These are phyloP conservation scores for Fissipunctia ypsillon DNA, from an alignment of 2,888 invertebrate genomes.

Conservation along the genomic window DNA sequence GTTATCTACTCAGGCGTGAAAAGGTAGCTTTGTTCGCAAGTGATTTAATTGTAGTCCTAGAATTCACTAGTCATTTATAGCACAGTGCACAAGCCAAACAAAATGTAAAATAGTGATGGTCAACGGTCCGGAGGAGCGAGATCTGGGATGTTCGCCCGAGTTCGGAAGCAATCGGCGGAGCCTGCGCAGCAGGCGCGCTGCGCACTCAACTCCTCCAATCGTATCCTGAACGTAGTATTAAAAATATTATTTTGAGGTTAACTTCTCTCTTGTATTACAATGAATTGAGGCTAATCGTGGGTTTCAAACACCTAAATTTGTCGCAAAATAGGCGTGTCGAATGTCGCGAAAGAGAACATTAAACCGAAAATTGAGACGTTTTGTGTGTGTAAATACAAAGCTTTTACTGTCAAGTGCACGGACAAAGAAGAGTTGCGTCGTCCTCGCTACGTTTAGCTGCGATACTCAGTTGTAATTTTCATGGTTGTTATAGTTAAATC, in stretches of 20 bases:
- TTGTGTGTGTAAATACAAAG: conserved; percentile 90
- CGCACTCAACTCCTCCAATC: conserved; percentile 84
- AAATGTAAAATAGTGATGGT: conserved; percentile 67
- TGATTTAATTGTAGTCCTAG: conserved; percentile 45
- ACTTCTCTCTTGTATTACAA: conserved; percentile 80
- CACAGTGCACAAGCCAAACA: conserved; percentile 58
- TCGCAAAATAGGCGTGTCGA: conserved; percentile 81
- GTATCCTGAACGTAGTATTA: conserved; percentile 87
- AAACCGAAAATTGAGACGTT: conserved; percentile 87
- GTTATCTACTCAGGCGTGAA: background rate
- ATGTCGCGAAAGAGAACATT: conserved; percentile 89
- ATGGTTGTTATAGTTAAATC: conserved; percentile 79
- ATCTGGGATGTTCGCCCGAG: conserved; percentile 70
- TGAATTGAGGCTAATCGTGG: conserved; percentile 77
- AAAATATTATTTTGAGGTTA: conserved; percentile 90
- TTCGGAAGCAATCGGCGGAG: conserved; percentile 80
- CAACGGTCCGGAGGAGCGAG: conserved; percentile 60
- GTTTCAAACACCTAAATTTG: conserved; percentile 73
- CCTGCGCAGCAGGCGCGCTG: conserved; percentile 76
- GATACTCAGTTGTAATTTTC: conserved; percentile 76
- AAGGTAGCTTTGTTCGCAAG: conserved; percentile 20
- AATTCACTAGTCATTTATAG: conserved; percentile 37
- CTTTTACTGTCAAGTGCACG: conserved; percentile 89
- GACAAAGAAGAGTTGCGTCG: conserved; percentile 87
- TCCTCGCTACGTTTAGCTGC: conserved; percentile 76